These are phyloP conservation scores for Eutrigla gurnardus DNA, from an alignment of 2,797 vertebrate genomes.

Conservation along the genomic window DNA sequence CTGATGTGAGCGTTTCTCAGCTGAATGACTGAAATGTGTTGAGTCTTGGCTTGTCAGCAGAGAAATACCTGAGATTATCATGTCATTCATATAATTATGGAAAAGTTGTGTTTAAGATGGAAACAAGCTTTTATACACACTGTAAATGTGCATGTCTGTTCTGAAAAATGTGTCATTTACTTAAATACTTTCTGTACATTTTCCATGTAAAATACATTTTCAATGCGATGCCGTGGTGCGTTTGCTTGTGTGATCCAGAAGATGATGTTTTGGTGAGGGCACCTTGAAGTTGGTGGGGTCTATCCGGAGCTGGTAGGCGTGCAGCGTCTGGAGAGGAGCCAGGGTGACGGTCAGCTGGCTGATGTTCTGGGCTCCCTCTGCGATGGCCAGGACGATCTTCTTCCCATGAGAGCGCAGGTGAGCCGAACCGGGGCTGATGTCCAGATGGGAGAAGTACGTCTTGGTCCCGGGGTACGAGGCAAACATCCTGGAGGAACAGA, in stretches of 20 bases:
- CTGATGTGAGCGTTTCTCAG: too few species aligned
- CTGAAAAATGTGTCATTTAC: neutral
- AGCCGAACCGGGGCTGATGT: conserved; percentile 78
- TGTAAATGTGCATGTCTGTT: too few species aligned
- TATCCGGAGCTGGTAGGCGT: conserved; percentile 85
- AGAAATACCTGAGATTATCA: too few species aligned
- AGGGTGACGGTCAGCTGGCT: conserved; percentile 77
- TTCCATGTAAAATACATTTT: too few species aligned
- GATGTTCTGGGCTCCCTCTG: conserved; percentile 82
- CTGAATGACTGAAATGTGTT: too few species aligned
- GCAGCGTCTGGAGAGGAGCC: conserved; percentile 80
- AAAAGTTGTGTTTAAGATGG: too few species aligned
- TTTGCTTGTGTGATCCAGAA: neutral
- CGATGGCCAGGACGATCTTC: conserved; percentile 83
- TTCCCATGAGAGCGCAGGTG: conserved; percentile 80
- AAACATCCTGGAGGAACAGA: conserved; percentile 79
- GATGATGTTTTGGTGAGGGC: neutral
- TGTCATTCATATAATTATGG: too few species aligned
- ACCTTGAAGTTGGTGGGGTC: conserved; percentile 87
- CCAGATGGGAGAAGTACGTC: conserved; percentile 85
- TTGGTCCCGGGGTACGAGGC: conserved; percentile 80
- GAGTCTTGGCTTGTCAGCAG: too few species aligned
- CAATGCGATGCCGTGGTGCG: neutral
- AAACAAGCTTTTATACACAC: too few species aligned
- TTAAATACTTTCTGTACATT: too few species aligned